These are phyloP conservation scores for Porphyrio hochstetteri DNA, from an alignment of 2,113 vertebrate genomes.

Conservation along the genomic window DNA sequence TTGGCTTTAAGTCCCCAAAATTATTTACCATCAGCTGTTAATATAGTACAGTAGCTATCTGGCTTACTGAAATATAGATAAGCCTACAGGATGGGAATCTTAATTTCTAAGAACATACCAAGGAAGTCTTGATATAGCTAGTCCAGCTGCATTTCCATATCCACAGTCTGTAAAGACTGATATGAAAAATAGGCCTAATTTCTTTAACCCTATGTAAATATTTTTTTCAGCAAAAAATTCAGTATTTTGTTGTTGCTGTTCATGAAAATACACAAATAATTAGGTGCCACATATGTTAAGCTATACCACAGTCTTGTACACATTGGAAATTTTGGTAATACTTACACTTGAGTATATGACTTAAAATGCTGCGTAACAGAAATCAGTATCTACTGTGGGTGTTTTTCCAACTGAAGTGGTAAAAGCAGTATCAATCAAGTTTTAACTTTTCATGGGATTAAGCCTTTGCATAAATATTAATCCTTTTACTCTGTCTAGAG, in stretches of 20 bases:
- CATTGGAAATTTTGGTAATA: background rate
- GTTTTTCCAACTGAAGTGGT: background rate
- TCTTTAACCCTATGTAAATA: background rate
- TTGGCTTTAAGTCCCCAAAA: background rate
- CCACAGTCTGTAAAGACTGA: background rate
- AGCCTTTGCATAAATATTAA: conserved; percentile 29
- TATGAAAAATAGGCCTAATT: background rate
- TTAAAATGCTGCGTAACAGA: background rate
- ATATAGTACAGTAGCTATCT: background rate
- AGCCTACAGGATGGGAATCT: background rate
- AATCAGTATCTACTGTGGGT: background rate
- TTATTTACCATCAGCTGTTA: background rate
- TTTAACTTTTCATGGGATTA: conserved; percentile 13
- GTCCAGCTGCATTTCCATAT: background rate
- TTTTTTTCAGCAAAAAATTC: background rate
- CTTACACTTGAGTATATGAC: background rate
- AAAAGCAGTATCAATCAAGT: conserved; percentile 29
- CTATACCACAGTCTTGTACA: background rate
- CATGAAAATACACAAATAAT: background rate
- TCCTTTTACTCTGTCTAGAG: background rate
- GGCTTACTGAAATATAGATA: background rate
- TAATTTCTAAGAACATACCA: background rate
- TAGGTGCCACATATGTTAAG: background rate
- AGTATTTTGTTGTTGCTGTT: background rate
- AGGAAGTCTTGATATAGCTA: background rate